phyloP scores from a whole-genome alignment of 2,888 invertebrate species.

The Drosophila tripunctata region DNA sequence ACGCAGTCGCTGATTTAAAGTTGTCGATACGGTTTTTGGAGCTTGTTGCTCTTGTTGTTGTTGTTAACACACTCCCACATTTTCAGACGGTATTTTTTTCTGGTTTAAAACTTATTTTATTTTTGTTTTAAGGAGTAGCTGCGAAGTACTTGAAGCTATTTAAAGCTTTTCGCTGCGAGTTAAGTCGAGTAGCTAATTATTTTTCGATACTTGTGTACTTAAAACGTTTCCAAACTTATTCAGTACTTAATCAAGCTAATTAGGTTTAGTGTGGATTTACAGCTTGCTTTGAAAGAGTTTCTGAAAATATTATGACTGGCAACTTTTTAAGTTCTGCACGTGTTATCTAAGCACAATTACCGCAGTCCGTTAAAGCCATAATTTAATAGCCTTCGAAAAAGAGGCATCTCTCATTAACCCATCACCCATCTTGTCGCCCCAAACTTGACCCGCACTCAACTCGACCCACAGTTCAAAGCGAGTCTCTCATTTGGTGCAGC shows the following conservation, averaged over 20 bases:
- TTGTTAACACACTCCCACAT: constrained; percentile 78
- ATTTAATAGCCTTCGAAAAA: constrained; percentile 30
- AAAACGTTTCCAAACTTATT: neutral
- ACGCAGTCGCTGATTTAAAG: constrained; percentile 68
- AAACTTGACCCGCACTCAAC: constrained; percentile 53
- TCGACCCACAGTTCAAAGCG: constrained; percentile 52
- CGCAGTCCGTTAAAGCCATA: neutral
- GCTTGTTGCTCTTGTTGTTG: constrained; percentile 68
- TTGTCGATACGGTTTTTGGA: constrained; percentile 56
- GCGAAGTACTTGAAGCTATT: constrained; percentile 20
- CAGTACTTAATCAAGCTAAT: neutral
- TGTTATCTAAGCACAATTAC: constrained; percentile 27
- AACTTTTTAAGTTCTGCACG: constrained; percentile 15
- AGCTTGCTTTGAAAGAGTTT: neutral
- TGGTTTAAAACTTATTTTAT: constrained; percentile 14
- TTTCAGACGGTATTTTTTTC: constrained; percentile 42
- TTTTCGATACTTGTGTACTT: neutral
- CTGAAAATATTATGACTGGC: neutral
- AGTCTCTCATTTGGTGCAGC: constrained; percentile 39
- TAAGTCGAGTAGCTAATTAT: neutral
- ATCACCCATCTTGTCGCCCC: constrained; percentile 65
- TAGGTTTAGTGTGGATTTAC: neutral
- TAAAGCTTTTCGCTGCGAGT: constrained; percentile 7
- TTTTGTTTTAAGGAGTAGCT: constrained; percentile 34
- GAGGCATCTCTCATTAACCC: constrained; percentile 64